Evolutionary conservation across 2,888 invertebrate genomes (phyloP), one percentile per base, ranked within the genome.

Genomic region (Leptinotarsa juncta): DNA sequence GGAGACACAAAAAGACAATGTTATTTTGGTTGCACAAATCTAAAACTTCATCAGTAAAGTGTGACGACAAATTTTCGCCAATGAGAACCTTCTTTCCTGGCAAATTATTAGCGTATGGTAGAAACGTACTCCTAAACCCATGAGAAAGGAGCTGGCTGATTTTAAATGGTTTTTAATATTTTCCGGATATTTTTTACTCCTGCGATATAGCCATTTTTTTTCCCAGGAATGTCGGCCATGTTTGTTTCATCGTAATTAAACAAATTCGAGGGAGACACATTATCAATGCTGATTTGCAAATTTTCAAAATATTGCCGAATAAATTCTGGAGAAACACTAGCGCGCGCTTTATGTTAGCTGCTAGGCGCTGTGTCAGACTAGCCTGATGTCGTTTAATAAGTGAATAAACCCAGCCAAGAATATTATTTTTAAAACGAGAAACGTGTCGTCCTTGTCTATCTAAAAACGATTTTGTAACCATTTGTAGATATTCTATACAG

Each of bases 31-130:
- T 65, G 49, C 65, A 74, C 12, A 71, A 67, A 32, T 66, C 57
- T 42, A 77, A 60, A 15, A 79, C 78, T 55, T 65, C 49, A 5
- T 42, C 23, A 20, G 15, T 69, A 77, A n/a, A n/a, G n/a, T n/a
- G n/a, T n/a, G n/a, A n/a, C n/a, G n/a, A n/a, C n/a, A n/a, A 67
- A 83, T 81, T 81, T 48, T 87, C 84, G 49, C 78, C 76, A 70
- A 75, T 74, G 23, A 79, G 67, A 16, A 76, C 72, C 55, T 80
- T 80, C 53, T 70, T 70, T 3, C 76, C 78, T 53, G 55, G 65
- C 72, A 78, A 72, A 42, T 53, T 70, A 18, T 60, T 71, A 70
- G 73, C 74, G 67, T 80, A 74, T 55, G 78, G 74, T 67, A 78
- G 69, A 71, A 80, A 77, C 77, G 23, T 23, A 2, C 23, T 23